Percentiles rank a stretch among this genome's conserved stretches.
Conservation (phyloP, 1,140 invertebrate genomes). For the Micrasema minimum region DNA sequence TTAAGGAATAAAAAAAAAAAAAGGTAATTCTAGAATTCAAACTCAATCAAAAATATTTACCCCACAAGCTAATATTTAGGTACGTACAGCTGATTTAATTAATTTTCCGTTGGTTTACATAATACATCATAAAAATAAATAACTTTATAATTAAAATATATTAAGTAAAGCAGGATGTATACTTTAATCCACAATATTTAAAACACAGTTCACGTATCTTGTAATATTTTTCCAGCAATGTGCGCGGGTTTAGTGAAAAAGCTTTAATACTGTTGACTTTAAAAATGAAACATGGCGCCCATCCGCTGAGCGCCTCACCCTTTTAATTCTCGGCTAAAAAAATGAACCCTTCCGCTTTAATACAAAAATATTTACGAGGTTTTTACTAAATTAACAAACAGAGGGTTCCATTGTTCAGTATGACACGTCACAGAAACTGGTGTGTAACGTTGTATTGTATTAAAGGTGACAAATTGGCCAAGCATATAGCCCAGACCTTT, state of each 20-base stretch:
- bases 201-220: not conserved
- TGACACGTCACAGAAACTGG: slow-evolving; percentile 29
- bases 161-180: no score
- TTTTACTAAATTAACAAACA: slow-evolving; percentile 47
- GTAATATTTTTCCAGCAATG: slow-evolving; percentile 25
- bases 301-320: slow-evolving; percentile 20
- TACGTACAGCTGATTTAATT: no score
- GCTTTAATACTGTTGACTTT: slow-evolving; percentile 23
- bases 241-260: slow-evolving; percentile 17
- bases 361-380: slow-evolving; percentile 48
- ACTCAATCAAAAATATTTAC: no score
- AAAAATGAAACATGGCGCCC: slow-evolving; percentile 29
- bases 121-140: no score
- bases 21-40: no score
- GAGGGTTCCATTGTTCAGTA: slow-evolving; percentile 26
- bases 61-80: no score
- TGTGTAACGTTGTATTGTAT: slow-evolving; percentile 44
- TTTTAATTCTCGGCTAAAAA: slow-evolving; percentile 34
- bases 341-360: slow-evolving; percentile 39
- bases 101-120: no score
- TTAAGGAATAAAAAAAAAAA: no score
- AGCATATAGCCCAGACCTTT: slow-evolving; percentile 5
- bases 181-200: not conserved
- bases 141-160: no score
- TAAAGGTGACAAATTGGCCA: slow-evolving; percentile 48